Percentiles rank a stretch among this genome's conserved stretches.
Conservation (phyloP, 2,113 vertebrate genomes). For the Aspidoscelis tigris region DNA sequence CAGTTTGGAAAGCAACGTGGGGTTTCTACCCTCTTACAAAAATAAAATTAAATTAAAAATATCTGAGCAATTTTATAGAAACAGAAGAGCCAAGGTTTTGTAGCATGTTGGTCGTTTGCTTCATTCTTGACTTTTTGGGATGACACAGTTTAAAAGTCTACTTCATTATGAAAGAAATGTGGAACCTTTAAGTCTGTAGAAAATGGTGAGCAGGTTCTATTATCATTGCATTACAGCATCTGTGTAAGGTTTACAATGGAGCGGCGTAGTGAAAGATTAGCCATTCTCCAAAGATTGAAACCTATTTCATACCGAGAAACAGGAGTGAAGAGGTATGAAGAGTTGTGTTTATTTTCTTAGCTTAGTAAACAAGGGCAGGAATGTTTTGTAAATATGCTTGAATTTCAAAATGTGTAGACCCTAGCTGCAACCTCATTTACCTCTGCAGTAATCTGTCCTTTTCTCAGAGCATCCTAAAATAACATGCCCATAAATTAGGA, state of each 20-base stretch:
- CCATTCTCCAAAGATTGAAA: background rate
- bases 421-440: too few species aligned
- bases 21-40: background rate
- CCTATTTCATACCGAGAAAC: conserved; percentile 18
- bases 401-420: background rate
- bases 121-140: background rate
- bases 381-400: background rate
- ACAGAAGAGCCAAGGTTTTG: background rate
- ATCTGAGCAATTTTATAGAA: background rate
- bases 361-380: background rate
- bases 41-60: too few species aligned
- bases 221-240: background rate
- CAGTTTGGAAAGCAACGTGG: background rate
- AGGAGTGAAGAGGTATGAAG: conserved; percentile 10
- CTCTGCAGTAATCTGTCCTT: too few species aligned
- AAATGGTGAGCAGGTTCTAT: background rate
- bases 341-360: background rate
- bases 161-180: background rate
- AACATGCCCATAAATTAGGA: too few species aligned
- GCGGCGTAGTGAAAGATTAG: conserved; percentile 12
- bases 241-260: background rate
- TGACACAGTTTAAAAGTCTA: background rate
- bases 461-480: too few species aligned
- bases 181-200: background rate
- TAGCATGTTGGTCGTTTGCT: background rate